Evolutionary conservation across 2,797 vertebrate species (phyloP).

Genomic region (Dipus sagitta): DNA sequence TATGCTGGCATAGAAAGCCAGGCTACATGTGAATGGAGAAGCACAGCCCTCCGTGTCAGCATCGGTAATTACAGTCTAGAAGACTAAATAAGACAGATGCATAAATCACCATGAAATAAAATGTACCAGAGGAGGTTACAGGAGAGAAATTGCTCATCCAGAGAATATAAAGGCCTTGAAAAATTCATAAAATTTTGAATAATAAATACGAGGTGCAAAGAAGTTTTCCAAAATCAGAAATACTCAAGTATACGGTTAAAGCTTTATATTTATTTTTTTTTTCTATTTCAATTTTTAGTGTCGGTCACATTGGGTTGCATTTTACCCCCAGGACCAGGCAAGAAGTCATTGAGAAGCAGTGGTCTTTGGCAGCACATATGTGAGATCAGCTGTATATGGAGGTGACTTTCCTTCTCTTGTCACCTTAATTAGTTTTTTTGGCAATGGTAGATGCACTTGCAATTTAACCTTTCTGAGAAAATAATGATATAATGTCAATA

Average conservation of each 20-base stretch:
- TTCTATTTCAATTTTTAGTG: not conserved
- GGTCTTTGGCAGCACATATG: conserved; percentile 45
- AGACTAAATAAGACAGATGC: conserved; percentile 48
- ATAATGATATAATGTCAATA: not conserved
- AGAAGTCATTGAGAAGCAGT: not conserved
- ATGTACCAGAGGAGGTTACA: not conserved
- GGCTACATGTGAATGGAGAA: not conserved
- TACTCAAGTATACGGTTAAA: not conserved
- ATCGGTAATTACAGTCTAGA: conserved; percentile 9
- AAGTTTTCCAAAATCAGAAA: conserved; percentile 55
- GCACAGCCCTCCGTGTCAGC: not conserved
- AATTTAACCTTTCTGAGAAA: conserved; percentile 56
- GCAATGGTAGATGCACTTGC: not conserved
- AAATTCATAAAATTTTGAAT: conserved; percentile 35
- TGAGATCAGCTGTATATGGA: conserved; percentile 65
- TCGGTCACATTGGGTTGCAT: not conserved
- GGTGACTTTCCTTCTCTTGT: conserved; percentile 63
- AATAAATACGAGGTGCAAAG: not conserved
- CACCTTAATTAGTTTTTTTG: conserved; percentile 73
- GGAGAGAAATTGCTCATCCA: not conserved
- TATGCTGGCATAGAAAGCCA: not conserved
- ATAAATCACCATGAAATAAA: conserved; percentile 50
- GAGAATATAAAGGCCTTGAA: not conserved
- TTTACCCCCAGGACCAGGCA: not conserved
- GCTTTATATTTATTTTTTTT: not conserved